Base-by-base conservation (phyloP, 1,140 invertebrate genomes). In the Rhopalosiphum maidis region DNA sequence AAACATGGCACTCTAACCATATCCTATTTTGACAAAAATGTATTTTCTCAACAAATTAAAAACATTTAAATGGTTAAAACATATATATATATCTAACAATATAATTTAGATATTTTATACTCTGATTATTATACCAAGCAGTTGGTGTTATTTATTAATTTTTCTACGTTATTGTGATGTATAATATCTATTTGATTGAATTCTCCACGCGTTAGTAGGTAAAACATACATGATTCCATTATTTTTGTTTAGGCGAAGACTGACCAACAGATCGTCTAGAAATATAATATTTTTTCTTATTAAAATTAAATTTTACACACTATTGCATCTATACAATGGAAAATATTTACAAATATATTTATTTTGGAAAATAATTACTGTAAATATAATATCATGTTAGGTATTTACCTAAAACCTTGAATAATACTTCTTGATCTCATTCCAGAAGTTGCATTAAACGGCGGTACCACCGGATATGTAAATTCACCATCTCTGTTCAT, bases 361-460 rank as follows among this genome's bases (percentile, higher is more conserved):
- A 22, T 86, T 46, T 25, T 43, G 37, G 41, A 23, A 85, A 43
- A 30, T 5, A 86, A 86, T 43, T 30, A 25, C 11, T 23, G 22
- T 22, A 22, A 89, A 35, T 51, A 46, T 51, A 22, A 46, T 51
- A 22, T 9, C 3, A 35, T 18, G 9, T 22, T 68, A 51, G 15
- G 48, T 51, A n/a, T 86, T 93, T 46, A 93, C 91, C 91, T 93
- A 30, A 93, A 93, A 4, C 77, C 82, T 22, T 93, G 91, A 23
- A 93, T 85, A 30, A 93, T 85, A 30, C 15, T 85, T 86, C 91
- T 93, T 21, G 91, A 83, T 41, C 91, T 93, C 77, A 93, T 93
- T 22, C 91, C 91, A 54, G 91, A 37, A 68, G 11, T 86, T 1
- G 85, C 82, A 11, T 86, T 54, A 15, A 92, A 86, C 3, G 54